phyloP scores from a whole-genome alignment of 2,797 vertebrate species.

The Cirrhinus mrigala region DNA sequence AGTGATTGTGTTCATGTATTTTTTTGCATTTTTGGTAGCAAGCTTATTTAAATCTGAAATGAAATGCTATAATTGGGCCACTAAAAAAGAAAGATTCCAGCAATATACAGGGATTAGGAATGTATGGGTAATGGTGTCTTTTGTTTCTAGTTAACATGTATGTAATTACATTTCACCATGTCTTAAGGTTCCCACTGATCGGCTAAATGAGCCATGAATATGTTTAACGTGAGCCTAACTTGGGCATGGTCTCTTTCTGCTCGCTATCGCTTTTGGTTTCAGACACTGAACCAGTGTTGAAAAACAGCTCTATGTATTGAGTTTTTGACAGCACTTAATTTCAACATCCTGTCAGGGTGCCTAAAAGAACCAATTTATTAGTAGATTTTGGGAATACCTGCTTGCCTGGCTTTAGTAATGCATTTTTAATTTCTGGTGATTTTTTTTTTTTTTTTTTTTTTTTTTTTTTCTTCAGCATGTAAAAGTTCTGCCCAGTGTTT shows the following conservation, averaged over 20 bases:
- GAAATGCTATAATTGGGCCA: neutral
- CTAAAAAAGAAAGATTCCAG: neutral
- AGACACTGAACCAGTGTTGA: neutral
- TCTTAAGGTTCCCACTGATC: constrained; percentile 13
- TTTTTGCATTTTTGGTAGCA: neutral
- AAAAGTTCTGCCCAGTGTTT: neutral
- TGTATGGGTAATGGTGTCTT: neutral
- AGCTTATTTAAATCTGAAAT: neutral
- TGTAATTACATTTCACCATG: neutral
- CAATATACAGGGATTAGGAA: neutral
- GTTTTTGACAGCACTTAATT: too few relatives aligned
- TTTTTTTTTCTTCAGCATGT: constrained; percentile 1
- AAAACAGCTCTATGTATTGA: too few relatives aligned
- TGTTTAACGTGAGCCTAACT: neutral
- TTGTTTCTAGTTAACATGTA: neutral
- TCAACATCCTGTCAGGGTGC: neutral
- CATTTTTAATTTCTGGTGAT: neutral
- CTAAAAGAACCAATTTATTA: neutral
- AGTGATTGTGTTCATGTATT: neutral
- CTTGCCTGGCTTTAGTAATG: neutral
- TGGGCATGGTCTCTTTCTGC: neutral
- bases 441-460: neutral
- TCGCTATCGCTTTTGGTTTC: neutral
- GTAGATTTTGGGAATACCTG: neutral
- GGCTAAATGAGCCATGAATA: neutral